Base-by-base conservation (phyloP, 2,888 invertebrate genomes). In the Lochmaea capreae region DNA sequence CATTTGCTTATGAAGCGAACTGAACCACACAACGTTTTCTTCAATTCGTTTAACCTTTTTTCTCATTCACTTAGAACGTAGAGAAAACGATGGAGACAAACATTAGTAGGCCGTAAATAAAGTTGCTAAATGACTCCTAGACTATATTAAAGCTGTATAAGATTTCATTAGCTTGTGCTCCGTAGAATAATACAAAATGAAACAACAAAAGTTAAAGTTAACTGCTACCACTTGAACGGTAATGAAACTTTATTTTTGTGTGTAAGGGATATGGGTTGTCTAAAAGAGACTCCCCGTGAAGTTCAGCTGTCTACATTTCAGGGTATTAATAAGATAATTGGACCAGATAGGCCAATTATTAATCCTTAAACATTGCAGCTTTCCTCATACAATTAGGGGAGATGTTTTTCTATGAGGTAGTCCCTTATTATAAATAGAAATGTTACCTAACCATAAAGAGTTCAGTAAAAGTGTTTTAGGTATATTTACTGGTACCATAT, bases 311-410 rank as follows among this genome's bases (percentile, higher is more conserved):
- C 79, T 71, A 77, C 77, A 79, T 77, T 79, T 78, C 79, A 79
- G 78, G 77, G 78, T 81, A 80, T 80, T 79, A 78, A 80, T 68
- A 65, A 75, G 80, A 83, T 84, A 83, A 84, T 82, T 81, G 80
- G 79, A 78, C 75, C 76, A 77, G 81, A 79, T 81, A 79, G 78
- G 71, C 72, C 76, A 72, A 75, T 75, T 69, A 75, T 68, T 65
- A 43, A 61, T 42, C 39, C 39, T 16, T 49, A 67, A 67, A 39
- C 42, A 54, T 67, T 70, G 58, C 58, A 46, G 49, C 12, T 66
- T 66, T 54, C n/a, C 18, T 58, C 43, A 39, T 67, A 12, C 61
- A 49, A 18, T 42, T 43, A 49, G 42, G 12, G 42, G 58, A 12
- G 58, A 58, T 10, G 22, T 26, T 22, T 58, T 14, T 49, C n/a